Conservation (phyloP, 2,888 invertebrate genomes). For the Callyntrura guangdongensis region DNA sequence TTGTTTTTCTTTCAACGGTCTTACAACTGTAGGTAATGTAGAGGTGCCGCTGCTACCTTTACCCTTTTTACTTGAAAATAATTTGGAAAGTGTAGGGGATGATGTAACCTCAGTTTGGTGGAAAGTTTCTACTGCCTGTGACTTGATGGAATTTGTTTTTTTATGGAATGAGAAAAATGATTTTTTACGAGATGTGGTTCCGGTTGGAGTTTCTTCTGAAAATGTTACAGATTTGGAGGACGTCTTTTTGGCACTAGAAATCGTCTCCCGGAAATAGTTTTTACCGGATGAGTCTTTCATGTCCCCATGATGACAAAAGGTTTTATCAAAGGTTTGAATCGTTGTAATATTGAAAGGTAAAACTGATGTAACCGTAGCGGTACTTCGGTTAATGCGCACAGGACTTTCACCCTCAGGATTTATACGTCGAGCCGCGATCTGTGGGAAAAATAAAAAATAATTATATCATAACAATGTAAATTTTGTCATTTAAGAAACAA, state of each 20-base stretch:
- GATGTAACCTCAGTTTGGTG: neutral
- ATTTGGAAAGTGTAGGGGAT: conserved; percentile 8
- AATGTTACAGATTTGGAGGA: conserved; percentile 75
- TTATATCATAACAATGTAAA: neutral
- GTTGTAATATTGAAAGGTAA: conserved; percentile 2
- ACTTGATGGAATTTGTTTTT: neutral
- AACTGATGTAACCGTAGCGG: conserved; percentile 10
- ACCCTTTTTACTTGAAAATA: neutral
- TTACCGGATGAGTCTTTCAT: conserved; percentile 74
- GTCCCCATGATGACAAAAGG: conserved; percentile 65
- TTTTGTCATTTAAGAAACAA: too few species aligned
- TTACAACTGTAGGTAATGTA: conserved; percentile 28
- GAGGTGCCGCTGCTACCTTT: neutral
- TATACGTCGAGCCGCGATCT: conserved; percentile 61
- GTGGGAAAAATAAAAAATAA: conserved; percentile 15
- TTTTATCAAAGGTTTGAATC: conserved; percentile 12
- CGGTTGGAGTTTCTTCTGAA: conserved; percentile 50
- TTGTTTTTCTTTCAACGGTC: conserved; percentile 60
- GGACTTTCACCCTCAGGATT: conserved; percentile 66
- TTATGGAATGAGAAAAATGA: conserved; percentile 60
- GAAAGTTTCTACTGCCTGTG: neutral
- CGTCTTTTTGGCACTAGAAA: conserved; percentile 72
- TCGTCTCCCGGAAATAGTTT: conserved; percentile 73
- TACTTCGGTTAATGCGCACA: neutral
- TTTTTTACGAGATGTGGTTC: conserved; percentile 21